Percentiles rank a stretch among this genome's conserved stretches.
Evolutionary conservation across 2,888 invertebrate species (phyloP).

Genomic region (Sinotaia quadrata): DNA sequence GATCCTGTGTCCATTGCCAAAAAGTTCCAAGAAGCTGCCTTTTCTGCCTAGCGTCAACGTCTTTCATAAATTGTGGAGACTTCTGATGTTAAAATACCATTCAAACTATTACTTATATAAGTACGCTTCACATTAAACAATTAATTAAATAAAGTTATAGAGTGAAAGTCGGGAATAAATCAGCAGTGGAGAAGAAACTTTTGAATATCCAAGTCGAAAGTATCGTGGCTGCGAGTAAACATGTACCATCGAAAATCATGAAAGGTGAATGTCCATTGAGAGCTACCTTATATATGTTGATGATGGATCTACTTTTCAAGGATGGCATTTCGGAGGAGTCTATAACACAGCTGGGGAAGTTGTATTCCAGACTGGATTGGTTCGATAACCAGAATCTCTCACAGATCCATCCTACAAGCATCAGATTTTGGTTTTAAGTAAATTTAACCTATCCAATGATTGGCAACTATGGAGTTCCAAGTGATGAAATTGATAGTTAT

Average conservation of each 20-base stretch:
- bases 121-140: too few relatives aligned
- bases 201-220: too few relatives aligned
- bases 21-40: slow-evolving; percentile 82
- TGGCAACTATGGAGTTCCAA: slow-evolving; percentile 97
- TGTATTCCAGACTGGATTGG: slow-evolving; percentile 99
- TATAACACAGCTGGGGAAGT: slow-evolving; percentile 90
- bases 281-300: slow-evolving; percentile 65
- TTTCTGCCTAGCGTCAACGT: slow-evolving; percentile 76
- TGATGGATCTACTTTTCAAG: slow-evolving; percentile 83
- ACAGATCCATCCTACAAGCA: slow-evolving; percentile 98
- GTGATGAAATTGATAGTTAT: too few relatives aligned
- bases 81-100: too few relatives aligned
- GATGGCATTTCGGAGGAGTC: slow-evolving; percentile 87
- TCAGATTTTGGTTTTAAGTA: slow-evolving; percentile 92
- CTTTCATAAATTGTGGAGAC: slow-evolving; percentile 1
- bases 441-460: slow-evolving; percentile 98
- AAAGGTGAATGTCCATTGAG: too few relatives aligned
- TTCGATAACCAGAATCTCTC: slow-evolving; percentile 98
- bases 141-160: slow-evolving; percentile 95
- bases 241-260: too few relatives aligned
- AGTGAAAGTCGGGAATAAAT: too few relatives aligned
- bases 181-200: too few relatives aligned
- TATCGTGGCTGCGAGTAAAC: too few relatives aligned
- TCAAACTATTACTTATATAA: too few relatives aligned
- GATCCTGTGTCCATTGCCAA: slow-evolving; percentile 80